Conservation (phyloP, 2,888 invertebrate genomes). For the Drosophila meridionalis region DNA sequence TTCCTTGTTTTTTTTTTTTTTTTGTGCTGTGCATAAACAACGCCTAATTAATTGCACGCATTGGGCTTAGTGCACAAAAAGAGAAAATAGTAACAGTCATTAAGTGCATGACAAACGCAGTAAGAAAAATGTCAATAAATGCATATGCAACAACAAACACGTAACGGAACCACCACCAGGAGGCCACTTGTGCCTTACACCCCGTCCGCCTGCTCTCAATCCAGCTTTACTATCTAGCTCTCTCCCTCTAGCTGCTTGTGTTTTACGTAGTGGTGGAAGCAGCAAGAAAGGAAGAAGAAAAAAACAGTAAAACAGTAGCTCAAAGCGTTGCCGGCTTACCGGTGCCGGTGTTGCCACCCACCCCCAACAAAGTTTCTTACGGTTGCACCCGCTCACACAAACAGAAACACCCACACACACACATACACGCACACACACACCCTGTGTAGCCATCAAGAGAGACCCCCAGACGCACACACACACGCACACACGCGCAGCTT, state of each 20-base stretch:
- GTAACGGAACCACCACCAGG: slow-evolving; percentile 71
- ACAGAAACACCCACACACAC: slow-evolving; percentile 14
- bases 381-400: slow-evolving; percentile 18
- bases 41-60: slow-evolving; percentile 71
- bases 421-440: slow-evolving; percentile 31
- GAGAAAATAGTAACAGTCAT: slow-evolving; percentile 30
- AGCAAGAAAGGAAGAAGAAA: slow-evolving; percentile 12
- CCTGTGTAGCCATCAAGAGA: slow-evolving; percentile 43
- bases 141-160: slow-evolving; percentile 57
- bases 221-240: slow-evolving; percentile 12
- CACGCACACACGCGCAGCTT: slow-evolving; percentile 23
- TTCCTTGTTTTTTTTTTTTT: slow-evolving; percentile 4
- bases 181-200: slow-evolving; percentile 39
- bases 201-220: slow-evolving; percentile 11
- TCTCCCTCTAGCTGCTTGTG: slow-evolving; percentile 27
- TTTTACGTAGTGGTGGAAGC: slow-evolving; percentile 43
- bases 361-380: slow-evolving; percentile 50
- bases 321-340: slow-evolving; percentile 40
- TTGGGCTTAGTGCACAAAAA: slow-evolving; percentile 13
- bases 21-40: slow-evolving; percentile 35
- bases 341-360: slow-evolving; percentile 52
- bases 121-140: slow-evolving; percentile 73
- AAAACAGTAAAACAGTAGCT: slow-evolving; percentile 48
- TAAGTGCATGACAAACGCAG: slow-evolving; percentile 42
- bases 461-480: slow-evolving; percentile 45